Conservation (phyloP, 2,113 vertebrate species). For the Sceloporus undulatus region DNA sequence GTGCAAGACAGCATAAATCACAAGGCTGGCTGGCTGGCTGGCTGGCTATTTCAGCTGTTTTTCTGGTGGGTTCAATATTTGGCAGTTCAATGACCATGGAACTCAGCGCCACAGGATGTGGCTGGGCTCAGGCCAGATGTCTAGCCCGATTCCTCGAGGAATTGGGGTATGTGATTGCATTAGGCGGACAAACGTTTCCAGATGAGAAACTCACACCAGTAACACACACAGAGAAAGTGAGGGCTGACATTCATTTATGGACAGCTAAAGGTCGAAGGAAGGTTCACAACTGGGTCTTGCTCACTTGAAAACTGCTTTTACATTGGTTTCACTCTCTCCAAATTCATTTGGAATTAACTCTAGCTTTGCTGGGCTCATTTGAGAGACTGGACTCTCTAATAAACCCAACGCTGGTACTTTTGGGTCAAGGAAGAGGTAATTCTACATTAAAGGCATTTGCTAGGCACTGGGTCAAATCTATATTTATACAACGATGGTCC, state of each 20-base stretch:
- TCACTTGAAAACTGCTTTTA: neutral
- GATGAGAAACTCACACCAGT: neutral
- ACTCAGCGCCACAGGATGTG: conserved; percentile 29
- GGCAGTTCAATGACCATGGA: neutral
- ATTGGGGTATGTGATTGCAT: neutral
- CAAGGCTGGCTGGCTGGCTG: neutral
- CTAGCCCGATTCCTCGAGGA: neutral
- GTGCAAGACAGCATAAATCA: neutral
- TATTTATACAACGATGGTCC: no score
- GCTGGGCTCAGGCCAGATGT: neutral
- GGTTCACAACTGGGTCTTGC: neutral
- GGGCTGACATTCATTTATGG: neutral
- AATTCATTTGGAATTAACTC: neutral
- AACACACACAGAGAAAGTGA: no score
- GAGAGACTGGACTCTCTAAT: no score
- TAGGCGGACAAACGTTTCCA: neutral
- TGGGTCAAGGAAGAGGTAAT: neutral
- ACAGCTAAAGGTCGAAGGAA: neutral
- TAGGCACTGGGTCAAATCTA: neutral
- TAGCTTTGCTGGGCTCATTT: neutral
- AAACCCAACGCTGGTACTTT: neutral
- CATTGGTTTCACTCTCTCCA: no score
- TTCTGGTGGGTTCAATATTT: neutral
- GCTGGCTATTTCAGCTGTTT: neutral
- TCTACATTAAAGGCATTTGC: neutral